Conservation (phyloP, 2,113 vertebrate genomes). For the Gambusia holbrooki region DNA sequence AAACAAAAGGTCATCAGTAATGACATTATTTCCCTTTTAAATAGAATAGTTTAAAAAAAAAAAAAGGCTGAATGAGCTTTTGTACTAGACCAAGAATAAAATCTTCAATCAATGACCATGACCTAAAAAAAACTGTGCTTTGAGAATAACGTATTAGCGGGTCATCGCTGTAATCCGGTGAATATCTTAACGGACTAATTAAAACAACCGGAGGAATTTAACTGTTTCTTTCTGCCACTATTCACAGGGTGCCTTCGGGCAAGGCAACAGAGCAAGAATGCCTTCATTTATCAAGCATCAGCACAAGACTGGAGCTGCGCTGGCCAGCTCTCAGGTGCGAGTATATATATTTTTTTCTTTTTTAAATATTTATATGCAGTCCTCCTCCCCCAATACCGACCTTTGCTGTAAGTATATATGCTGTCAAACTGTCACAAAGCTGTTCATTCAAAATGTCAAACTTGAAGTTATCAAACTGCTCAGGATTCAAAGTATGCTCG, state of each 20-base stretch:
- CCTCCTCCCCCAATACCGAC: conserved; percentile 24
- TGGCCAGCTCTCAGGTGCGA: conserved; percentile 27
- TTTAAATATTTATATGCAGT: background rate
- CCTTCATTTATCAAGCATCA: conserved; percentile 36
- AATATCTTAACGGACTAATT: conserved; percentile 44
- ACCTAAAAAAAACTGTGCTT: conserved; percentile 10
- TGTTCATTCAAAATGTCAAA: conserved; percentile 64
- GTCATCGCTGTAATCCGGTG: conserved; percentile 40
- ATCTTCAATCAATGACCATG: conserved; percentile 30
- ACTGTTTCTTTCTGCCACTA: conserved; percentile 16
- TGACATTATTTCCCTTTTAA: background rate
- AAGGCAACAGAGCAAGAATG: conserved; percentile 27
- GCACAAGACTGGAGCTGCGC: conserved; percentile 12
- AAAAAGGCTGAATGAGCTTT: background rate
- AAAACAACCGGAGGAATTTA: conserved; percentile 39
- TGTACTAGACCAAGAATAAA: background rate
- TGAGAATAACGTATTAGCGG: conserved; percentile 28
- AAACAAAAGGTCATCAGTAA: conserved; percentile 1
- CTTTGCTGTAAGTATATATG: conserved; percentile 57
- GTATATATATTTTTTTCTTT: conserved; percentile 17
- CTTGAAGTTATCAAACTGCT: conserved; percentile 52
- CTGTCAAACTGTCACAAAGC: conserved; percentile 62
- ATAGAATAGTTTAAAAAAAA: background rate
- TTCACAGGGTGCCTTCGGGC: conserved; percentile 24
- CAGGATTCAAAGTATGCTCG: conserved; percentile 48